Evolutionary conservation across 2,888 invertebrate species (phyloP), one percentile per base, ranked within the genome.

Genomic region (Cephonodes hylas): DNA sequence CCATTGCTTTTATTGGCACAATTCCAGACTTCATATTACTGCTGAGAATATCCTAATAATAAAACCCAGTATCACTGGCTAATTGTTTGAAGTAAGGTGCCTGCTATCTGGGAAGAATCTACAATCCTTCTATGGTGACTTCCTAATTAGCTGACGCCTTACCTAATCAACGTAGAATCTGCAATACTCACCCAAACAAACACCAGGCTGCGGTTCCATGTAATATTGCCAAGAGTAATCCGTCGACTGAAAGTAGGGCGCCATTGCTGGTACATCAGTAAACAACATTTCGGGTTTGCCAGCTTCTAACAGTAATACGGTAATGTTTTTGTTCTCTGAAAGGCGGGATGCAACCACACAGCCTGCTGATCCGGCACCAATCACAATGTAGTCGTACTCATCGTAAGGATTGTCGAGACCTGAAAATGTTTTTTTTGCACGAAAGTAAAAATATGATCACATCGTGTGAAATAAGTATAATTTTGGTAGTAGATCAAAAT

Each of bases 181-280:
- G n/a, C n/a, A n/a, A n/a, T 15, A 64, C 63, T 69, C 67, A 92
- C 94, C 94, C 59, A 89, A 85, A 64, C 96, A 96, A 0, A 95
- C 93, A 18, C 89, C 89, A 0, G 90, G 86, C 71, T 96, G 95
- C 0, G 93, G 94, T 70, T 95, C 94, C 66, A 95, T 94, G 53
- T 93, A 93, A 81, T 95, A 96, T 56, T 94, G 94, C 96, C 96
- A 96, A 67, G 96, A 94, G 73, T 94, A 95, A 46, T 93, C 93
- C 0, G 94, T 94, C 45, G 93, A 79, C 71, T 94, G 94, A 58
- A 94, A 93, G 75, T 93, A 93, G 0, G 93, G 91, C 0, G 93
- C 94, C 60, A 94, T 62, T 0, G 91, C 81, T 0, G 95, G 95
- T 3, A 94, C 81, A 63, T 94, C 94, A 1, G 93, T 93, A 1